These are phyloP conservation scores for Hemiprocne comata DNA, from an alignment of 2,113 vertebrate species.

Conservation along the genomic window DNA sequence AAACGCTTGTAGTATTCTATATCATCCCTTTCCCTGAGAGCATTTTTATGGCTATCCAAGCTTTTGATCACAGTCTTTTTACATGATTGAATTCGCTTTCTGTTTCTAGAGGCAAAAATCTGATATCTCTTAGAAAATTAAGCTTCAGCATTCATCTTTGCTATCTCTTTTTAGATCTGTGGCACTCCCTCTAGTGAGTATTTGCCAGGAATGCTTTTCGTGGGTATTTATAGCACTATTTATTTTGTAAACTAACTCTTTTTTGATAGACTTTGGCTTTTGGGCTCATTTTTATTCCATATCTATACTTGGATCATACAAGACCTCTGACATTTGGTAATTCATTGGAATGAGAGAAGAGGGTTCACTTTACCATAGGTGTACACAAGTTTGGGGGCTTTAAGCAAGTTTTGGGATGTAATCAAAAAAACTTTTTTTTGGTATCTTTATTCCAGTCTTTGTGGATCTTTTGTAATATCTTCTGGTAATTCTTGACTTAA, in stretches of 20 bases:
- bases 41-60: background rate
- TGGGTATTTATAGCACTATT: constrained; percentile 55
- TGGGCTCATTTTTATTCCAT: constrained; percentile 30
- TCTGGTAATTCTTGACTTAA: background rate
- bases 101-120: constrained; percentile 33
- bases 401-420: background rate
- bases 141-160: constrained; percentile 26
- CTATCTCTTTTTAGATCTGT: constrained; percentile 49
- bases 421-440: background rate
- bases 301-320: constrained; percentile 19
- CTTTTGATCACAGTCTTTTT: constrained; percentile 9
- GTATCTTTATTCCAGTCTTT: background rate
- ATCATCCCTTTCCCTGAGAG: background rate
- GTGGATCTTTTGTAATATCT: background rate
- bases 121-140: constrained; percentile 49
- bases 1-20: background rate
- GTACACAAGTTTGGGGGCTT: background rate
- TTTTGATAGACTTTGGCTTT: constrained; percentile 47
- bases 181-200: constrained; percentile 28
- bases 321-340: constrained; percentile 19
- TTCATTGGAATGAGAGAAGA: constrained; percentile 1
- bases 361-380: background rate
- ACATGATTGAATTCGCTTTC: background rate
- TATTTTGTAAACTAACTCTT: constrained; percentile 8
- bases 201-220: constrained; percentile 43